Percentiles rank a stretch among this genome's conserved stretches.
Conservation (phyloP, 2,888 invertebrate genomes). For the Adela reaumurella region DNA sequence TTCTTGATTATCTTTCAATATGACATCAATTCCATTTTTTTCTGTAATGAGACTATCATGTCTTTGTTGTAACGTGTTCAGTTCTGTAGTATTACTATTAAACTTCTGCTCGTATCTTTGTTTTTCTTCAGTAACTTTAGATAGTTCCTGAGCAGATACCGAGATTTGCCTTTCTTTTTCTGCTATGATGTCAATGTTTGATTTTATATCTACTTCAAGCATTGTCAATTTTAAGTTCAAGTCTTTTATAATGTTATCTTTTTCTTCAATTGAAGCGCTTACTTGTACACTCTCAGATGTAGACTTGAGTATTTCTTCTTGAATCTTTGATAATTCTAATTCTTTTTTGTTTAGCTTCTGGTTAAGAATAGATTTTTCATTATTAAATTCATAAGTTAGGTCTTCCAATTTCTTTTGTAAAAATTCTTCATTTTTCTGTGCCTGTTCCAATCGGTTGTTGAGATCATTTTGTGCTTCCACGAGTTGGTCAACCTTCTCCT, state of each 20-base stretch:
- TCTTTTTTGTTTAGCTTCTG: slow-evolving; percentile 33
- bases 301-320: slow-evolving; percentile 26
- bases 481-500: slow-evolving; percentile 48
- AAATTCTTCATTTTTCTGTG: slow-evolving; percentile 44
- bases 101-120: slow-evolving; percentile 45
- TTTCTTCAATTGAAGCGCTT: slow-evolving; percentile 29
- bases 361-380: slow-evolving; percentile 35
- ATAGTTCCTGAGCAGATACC: slow-evolving; percentile 32
- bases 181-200: slow-evolving; percentile 35
- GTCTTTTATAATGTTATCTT: slow-evolving; percentile 36
- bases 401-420: slow-evolving; percentile 43
- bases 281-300: slow-evolving; percentile 26
- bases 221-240: slow-evolving; percentile 39
- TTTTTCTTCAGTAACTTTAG: slow-evolving; percentile 36
- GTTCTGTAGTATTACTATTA: slow-evolving; percentile 32
- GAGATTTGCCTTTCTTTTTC: slow-evolving; percentile 49
- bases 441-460: slow-evolving; percentile 44
- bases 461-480: slow-evolving; percentile 47
- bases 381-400: slow-evolving; percentile 40
- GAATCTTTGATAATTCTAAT: slow-evolving; percentile 22
- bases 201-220: slow-evolving; percentile 43
- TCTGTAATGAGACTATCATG: slow-evolving; percentile 39
- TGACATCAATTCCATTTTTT: slow-evolving; percentile 37
- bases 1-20: slow-evolving; percentile 33
- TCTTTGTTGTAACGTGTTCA: slow-evolving; percentile 34